Evolutionary conservation across 2,888 invertebrate genomes (phyloP).

Genomic region (Glaucopsyche alexis): DNA sequence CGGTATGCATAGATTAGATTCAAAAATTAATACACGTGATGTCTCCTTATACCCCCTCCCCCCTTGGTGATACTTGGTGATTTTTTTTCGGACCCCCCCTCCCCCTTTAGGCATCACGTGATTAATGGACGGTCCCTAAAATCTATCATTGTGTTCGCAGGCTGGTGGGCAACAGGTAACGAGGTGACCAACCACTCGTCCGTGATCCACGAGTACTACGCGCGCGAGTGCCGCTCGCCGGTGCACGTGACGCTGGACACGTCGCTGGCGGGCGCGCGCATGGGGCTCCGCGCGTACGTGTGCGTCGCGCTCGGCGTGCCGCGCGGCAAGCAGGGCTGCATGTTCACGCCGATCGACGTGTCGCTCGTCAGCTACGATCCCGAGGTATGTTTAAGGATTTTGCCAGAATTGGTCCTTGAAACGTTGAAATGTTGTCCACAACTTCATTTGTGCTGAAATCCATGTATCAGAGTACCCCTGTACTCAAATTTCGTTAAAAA

Average conservation of each 20-base stretch:
- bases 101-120: too few species aligned
- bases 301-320: slow-evolving; percentile 97
- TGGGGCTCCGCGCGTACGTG: slow-evolving; percentile 96
- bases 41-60: too few species aligned
- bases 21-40: too few species aligned
- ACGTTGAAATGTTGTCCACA: too few species aligned
- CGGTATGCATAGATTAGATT: too few species aligned
- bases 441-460: too few species aligned
- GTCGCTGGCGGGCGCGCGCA: slow-evolving; percentile 90
- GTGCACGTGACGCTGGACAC: slow-evolving; percentile 98
- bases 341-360: slow-evolving; percentile 97
- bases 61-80: too few species aligned
- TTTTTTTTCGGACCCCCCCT: too few species aligned
- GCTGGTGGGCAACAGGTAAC: slow-evolving; percentile 99
- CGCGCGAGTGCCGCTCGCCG: slow-evolving; percentile 95
- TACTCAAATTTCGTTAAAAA: too few species aligned
- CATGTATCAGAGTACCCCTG: too few species aligned
- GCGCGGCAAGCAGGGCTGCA: slow-evolving; percentile 93
- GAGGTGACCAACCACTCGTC: slow-evolving; percentile 98
- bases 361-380: slow-evolving; percentile 94
- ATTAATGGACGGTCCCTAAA: too few species aligned
- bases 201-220: slow-evolving; percentile 98
- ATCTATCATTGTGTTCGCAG: slow-evolving; percentile 47
- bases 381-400: slow-evolving; percentile 78
- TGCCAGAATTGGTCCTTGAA: background rate